Percentiles rank a stretch among this genome's conserved stretches.
Conservation (phyloP, 1,140 invertebrate species). For the Dendrolimus punctatus region DNA sequence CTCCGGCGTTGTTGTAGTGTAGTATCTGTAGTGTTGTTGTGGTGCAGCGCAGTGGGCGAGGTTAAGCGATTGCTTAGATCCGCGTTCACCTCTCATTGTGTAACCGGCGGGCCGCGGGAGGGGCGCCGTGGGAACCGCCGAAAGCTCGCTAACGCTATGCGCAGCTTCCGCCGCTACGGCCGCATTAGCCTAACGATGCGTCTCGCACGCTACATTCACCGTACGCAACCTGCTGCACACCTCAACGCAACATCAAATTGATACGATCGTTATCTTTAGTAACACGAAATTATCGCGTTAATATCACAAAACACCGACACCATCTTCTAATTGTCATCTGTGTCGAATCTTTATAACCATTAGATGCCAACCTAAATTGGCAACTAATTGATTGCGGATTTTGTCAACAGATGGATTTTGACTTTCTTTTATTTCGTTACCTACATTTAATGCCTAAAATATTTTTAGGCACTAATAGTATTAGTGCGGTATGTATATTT, state of each 20-base stretch:
- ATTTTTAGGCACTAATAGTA: too few relatives aligned
- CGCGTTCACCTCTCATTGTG: conserved; percentile 69
- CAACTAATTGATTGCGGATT: too few relatives aligned
- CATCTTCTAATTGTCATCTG: neutral
- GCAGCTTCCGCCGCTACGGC: conserved; percentile 61
- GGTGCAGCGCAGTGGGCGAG: conserved; percentile 67
- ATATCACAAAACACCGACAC: conserved; percentile 16
- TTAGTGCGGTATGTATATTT: too few relatives aligned
- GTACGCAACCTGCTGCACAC: conserved; percentile 29
- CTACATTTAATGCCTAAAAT: too few relatives aligned
- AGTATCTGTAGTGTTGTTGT: conserved; percentile 45
- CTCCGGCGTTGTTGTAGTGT: conserved; percentile 42
- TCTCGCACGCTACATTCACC: conserved; percentile 42
- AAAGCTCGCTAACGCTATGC: conserved; percentile 59
- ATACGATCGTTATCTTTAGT: conserved; percentile 52
- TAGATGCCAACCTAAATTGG: too few relatives aligned
- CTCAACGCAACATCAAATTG: conserved; percentile 35
- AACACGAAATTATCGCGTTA: conserved; percentile 48
- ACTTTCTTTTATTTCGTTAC: too few relatives aligned
- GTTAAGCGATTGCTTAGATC: conserved; percentile 70
- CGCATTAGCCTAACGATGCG: conserved; percentile 63
- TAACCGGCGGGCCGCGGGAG: conserved; percentile 41
- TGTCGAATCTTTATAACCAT: too few relatives aligned
- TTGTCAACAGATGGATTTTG: too few relatives aligned
- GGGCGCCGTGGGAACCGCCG: conserved; percentile 65